Conservation (phyloP, 2,888 invertebrate genomes). For the Archips xylosteana region DNA sequence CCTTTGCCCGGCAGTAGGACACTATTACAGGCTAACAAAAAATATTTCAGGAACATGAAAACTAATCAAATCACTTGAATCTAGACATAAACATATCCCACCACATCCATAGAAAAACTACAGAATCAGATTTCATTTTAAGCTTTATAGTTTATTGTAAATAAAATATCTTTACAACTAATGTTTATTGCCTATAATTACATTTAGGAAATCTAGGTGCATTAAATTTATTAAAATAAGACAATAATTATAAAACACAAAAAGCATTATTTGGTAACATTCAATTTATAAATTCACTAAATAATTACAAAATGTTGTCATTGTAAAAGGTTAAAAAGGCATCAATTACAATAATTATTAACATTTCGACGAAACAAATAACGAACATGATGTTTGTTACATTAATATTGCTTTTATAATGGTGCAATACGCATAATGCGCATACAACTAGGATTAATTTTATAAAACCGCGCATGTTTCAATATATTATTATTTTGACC, state of each 20-base stretch:
- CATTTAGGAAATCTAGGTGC: conserved; percentile 36
- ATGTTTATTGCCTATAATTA: conserved; percentile 46
- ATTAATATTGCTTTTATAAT: conserved; percentile 9
- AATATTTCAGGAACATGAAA: too few relatives aligned
- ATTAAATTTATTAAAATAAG: conserved; percentile 5
- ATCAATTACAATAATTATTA: background rate
- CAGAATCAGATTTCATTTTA: conserved; percentile 45
- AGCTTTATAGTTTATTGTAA: conserved; percentile 62
- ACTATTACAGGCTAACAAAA: too few relatives aligned
- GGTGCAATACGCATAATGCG: background rate
- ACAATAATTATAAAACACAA: background rate
- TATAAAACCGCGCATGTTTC: background rate
- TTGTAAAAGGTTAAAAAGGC: background rate
- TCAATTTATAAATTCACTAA: background rate
- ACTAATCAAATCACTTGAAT: too few relatives aligned
- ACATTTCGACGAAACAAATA: background rate
- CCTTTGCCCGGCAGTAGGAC: too few relatives aligned
- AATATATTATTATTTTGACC: background rate
- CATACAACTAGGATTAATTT: background rate
- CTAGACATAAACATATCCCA: too few relatives aligned
- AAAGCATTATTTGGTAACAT: background rate
- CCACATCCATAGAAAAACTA: conserved; percentile 8
- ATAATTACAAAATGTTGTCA: background rate
- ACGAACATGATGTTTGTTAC: background rate
- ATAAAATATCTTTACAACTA: conserved; percentile 62